phyloP scores from a whole-genome alignment of 2,113 vertebrate species.

The Cavia porcellus region DNA sequence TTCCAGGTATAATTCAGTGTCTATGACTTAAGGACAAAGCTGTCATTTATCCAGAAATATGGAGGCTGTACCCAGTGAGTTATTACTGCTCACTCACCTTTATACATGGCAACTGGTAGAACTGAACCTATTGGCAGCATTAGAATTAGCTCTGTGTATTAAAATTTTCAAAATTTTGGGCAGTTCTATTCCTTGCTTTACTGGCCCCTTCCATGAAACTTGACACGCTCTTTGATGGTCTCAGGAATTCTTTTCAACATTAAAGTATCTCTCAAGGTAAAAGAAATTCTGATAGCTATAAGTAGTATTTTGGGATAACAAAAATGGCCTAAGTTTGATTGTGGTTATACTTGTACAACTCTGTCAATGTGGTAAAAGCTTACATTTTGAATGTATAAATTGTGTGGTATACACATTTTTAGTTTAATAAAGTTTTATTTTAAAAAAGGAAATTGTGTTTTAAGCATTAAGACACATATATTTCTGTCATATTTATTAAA shows the following conservation, averaged over 20 bases:
- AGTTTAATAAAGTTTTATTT: not conserved
- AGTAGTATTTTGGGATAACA: too few species aligned
- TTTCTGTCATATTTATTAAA: constrained; percentile 55
- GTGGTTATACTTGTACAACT: not conserved
- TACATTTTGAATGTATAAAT: not conserved
- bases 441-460: constrained; percentile 54
- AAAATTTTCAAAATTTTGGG: constrained; percentile 61
- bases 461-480: constrained; percentile 51
- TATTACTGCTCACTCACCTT: constrained; percentile 39
- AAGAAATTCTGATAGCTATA: not conserved
- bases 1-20: constrained; percentile 30
- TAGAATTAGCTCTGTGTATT: constrained; percentile 54
- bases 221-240: not conserved
- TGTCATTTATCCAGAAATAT: not conserved
- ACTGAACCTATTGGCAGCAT: not conserved
- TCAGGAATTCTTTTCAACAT: constrained; percentile 57
- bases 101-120: constrained; percentile 5
- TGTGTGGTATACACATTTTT: not conserved
- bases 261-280: constrained; percentile 53
- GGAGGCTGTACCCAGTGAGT: not conserved
- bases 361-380: not conserved
- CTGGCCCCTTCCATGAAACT: constrained; percentile 26
- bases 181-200: constrained; percentile 24
- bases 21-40: constrained; percentile 25
- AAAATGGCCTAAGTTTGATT: not conserved